Conservation (phyloP, 2,888 invertebrate genomes). For the Oscheius onirici region DNA sequence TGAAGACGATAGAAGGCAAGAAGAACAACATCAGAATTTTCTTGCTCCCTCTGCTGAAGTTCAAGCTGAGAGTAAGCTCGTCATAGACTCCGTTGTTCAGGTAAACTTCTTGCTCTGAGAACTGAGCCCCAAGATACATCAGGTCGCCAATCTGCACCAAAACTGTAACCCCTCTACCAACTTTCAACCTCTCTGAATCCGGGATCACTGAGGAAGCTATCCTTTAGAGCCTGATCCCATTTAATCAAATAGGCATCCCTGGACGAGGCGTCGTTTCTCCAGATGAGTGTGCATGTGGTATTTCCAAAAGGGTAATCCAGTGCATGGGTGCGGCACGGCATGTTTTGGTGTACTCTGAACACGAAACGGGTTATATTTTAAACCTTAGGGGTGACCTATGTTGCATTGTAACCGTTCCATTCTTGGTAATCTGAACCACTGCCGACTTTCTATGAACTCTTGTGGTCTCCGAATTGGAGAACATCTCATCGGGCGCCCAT, state of each 20-base stretch:
- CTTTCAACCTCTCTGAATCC: constrained; percentile 21
- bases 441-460: constrained; percentile 3
- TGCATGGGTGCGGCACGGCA: constrained; percentile 35
- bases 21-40: constrained; percentile 41
- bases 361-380: neutral
- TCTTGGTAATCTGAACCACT: constrained; percentile 5
- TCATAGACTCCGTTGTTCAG: constrained; percentile 21
- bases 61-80: constrained; percentile 16
- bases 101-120: neutral
- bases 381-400: neutral
- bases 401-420: constrained; percentile 24
- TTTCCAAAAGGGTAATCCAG: constrained; percentile 42
- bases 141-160: constrained; percentile 31
- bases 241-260: constrained; percentile 25
- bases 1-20: constrained; percentile 43
- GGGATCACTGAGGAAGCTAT: constrained; percentile 10
- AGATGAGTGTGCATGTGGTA: constrained; percentile 35
- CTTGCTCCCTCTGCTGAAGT: constrained; percentile 25
- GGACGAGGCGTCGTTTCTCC: constrained; percentile 29
- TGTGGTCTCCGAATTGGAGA: constrained; percentile 4
- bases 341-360: constrained; percentile 34
- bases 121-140: constrained; percentile 5
- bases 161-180: neutral
- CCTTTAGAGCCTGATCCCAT: constrained; percentile 26
- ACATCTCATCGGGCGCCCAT: constrained; percentile 27